phyloP scores from a whole-genome alignment of 2,113 vertebrate genomes.

The Bos javanicus region DNA sequence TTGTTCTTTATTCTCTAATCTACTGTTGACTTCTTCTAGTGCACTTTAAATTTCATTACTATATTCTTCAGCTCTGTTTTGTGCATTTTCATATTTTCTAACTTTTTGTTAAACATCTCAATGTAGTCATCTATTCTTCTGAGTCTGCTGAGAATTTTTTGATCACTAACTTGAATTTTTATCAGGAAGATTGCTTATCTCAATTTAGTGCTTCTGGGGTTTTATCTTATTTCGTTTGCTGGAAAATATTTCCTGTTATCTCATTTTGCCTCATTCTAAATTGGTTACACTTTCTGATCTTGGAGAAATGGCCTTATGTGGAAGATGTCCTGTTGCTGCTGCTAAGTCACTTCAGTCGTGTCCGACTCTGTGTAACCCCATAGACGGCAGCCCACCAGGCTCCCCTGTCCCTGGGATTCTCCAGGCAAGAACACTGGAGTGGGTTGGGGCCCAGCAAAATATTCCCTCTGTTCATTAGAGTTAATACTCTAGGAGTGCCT shows the following conservation, averaged over 20 bases:
- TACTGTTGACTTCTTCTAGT: background rate
- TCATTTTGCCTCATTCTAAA: background rate
- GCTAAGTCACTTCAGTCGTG: too few species aligned
- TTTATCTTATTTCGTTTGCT: background rate
- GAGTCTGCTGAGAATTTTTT: background rate
- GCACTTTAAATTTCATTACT: background rate
- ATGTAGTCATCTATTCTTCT: background rate
- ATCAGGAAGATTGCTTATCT: background rate
- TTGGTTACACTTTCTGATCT: background rate
- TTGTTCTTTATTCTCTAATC: background rate
- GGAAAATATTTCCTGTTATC: background rate
- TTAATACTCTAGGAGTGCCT: background rate
- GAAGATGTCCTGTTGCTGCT: background rate
- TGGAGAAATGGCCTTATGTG: background rate
- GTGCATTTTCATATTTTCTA: background rate
- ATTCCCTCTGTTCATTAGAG: background rate
- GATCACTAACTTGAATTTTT: background rate
- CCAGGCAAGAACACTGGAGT: too few species aligned
- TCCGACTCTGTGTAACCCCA: too few species aligned
- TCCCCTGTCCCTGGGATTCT: too few species aligned
- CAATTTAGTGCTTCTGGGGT: background rate
- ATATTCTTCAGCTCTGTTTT: background rate
- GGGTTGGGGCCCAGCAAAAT: background rate
- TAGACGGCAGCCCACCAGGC: too few species aligned
- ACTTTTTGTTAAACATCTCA: background rate